phyloP scores from a whole-genome alignment of 2,888 invertebrate genomes.

The Synergus gifuensis region DNA sequence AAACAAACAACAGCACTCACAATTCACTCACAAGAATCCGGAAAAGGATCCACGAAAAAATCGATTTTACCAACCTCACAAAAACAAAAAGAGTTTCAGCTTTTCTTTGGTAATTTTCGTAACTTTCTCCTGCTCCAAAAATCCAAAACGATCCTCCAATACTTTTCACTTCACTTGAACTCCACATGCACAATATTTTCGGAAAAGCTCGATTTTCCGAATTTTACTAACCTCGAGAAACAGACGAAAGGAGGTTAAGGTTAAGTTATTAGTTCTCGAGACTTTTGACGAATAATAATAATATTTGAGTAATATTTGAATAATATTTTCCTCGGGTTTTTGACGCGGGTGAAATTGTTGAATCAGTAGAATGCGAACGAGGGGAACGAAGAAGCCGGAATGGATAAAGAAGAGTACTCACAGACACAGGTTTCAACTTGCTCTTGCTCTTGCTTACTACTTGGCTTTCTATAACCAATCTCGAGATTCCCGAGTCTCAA shows the following conservation, averaged over 20 bases:
- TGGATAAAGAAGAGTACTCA: slow-evolving; percentile 16
- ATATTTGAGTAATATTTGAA: too few relatives aligned
- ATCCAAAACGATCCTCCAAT: not conserved
- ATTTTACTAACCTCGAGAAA: slow-evolving; percentile 16
- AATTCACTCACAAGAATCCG: not conserved
- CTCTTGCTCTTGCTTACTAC: not conserved
- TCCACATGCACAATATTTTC: not conserved
- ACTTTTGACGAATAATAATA: too few relatives aligned
- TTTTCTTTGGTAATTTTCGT: not conserved
- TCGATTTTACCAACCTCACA: not conserved
- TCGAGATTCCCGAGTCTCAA: not conserved
- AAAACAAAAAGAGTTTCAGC: not conserved
- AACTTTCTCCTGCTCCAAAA: too few relatives aligned
- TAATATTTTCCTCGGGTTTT: not conserved
- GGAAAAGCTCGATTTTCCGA: slow-evolving; percentile 2
- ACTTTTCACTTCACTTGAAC: not conserved
- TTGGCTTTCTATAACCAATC: slow-evolving; percentile 24
- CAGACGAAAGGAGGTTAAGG: not conserved
- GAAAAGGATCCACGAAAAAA: not conserved
- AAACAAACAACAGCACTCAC: not conserved
- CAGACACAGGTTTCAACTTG: slow-evolving; percentile 31
- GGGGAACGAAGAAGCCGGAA: slow-evolving; percentile 13
- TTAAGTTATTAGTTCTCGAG: too few relatives aligned
- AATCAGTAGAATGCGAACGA: not conserved
- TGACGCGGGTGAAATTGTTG: not conserved